These are phyloP conservation scores for Aphis gossypii DNA, from an alignment of 1,140 invertebrate species.

Conservation along the genomic window DNA sequence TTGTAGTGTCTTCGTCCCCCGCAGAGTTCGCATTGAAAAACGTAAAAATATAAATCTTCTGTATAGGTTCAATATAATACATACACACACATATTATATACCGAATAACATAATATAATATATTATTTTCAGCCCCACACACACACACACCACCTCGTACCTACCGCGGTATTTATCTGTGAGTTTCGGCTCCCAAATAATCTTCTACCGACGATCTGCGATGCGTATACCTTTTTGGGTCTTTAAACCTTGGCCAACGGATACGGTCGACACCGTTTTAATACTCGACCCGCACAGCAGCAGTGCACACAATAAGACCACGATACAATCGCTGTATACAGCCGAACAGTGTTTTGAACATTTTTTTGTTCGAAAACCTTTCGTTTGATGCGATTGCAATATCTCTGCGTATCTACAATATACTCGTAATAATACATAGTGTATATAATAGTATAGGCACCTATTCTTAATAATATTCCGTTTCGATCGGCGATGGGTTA, in stretches of 20 bases:
- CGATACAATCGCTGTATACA: not conserved
- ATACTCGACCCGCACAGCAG: not conserved
- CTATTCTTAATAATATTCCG: no score
- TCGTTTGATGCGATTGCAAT: no score
- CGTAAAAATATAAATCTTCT: constrained; percentile 2
- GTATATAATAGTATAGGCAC: no score
- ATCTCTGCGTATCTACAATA: no score
- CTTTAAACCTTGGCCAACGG: not conserved
- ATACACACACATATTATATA: not conserved
- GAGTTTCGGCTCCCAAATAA: not conserved
- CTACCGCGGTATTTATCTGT: not conserved
- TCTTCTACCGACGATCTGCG: not conserved
- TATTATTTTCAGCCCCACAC: not conserved
- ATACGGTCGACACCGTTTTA: not conserved
- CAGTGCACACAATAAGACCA: not conserved
- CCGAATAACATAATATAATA: not conserved
- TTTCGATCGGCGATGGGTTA: no score
- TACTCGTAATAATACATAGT: no score
- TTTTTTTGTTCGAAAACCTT: no score
- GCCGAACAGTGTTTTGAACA: no score
- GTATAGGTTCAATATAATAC: not conserved
- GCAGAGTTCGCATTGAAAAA: not conserved
- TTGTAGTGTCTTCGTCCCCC: not conserved
- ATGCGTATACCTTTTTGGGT: not conserved
- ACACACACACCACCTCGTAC: not conserved